Base-by-base conservation (phyloP, 2,797 vertebrate genomes). In the Nyctibius grandis region DNA sequence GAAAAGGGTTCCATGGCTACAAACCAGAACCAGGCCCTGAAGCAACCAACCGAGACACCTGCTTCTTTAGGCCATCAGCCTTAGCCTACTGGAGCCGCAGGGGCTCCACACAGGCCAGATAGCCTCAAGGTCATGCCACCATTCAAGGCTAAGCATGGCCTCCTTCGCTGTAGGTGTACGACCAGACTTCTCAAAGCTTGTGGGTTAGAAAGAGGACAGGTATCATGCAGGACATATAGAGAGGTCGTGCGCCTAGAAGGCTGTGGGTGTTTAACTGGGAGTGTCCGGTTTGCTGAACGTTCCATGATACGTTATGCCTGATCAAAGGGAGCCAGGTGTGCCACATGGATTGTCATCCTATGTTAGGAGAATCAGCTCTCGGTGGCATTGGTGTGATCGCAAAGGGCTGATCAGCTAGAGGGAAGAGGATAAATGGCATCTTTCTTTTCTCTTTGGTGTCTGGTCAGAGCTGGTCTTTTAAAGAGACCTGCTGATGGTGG, bases 391-490 rank as follows among this genome's bases (percentile, higher is more conserved):
- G 4, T 47, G 59, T 26, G 25, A 63, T 14, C 5, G 6, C 33
- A 69, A 73, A 79, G 51, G 79, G 45, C 50, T 50, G 29, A 42
- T 72, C 42, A 50, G 19, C 40, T 23, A 60, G 6, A 22, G 16
- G 11, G 45, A 90, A 61, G 45, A 84, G 33, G n/a, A 38, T n/a
- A 93, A 84, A 23, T 6, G n/a, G 38, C 76, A 50, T 54, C 69
- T 65, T 36, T 85, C 40, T 45, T 65, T 89, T 57, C 83, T 90
- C 14, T 65, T 47, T 15, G 31, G 16, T 59, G 76, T 65, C 77
- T 86, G 72, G 83, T 79, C 83, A 79, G 83, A 93, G 88, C 70
- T 76, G 77, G 59, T 84, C 93, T 95, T 90, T 90, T 59, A 61
- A 79, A 93, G 59, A 73, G 42, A 76, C 76, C 51, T 85, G 69